These are phyloP conservation scores for Pristionchus entomophagus DNA, from an alignment of 2,888 invertebrate genomes.

Conservation along the genomic window DNA sequence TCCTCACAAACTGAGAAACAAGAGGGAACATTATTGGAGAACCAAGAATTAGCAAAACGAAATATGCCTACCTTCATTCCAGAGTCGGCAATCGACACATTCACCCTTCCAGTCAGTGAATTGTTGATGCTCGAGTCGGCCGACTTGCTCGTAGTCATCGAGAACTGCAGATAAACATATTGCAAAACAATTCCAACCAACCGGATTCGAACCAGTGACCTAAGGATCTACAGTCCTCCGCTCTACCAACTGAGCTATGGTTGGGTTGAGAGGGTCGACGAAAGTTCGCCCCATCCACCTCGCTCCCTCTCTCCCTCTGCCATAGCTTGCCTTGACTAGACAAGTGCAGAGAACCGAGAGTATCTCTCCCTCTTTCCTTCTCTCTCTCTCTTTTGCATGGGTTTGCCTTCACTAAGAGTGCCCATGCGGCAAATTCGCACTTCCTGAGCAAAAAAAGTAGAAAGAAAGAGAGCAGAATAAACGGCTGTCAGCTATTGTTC, in stretches of 20 bases:
- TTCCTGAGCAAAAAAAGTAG: constrained; percentile 35
- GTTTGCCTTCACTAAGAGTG: background rate
- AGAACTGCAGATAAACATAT: constrained; percentile 31
- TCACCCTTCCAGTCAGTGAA: constrained; percentile 39
- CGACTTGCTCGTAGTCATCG: constrained; percentile 9
- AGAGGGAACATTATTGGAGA: no score
- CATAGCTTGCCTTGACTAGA: no score
- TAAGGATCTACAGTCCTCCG: constrained; percentile 60
- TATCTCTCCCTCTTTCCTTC: background rate
- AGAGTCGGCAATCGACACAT: constrained; percentile 14
- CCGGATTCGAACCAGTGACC: constrained; percentile 50
- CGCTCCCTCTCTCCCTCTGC: constrained; percentile 11
- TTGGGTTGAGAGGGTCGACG: background rate
- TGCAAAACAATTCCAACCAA: constrained; percentile 47
- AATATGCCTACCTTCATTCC: constrained; percentile 19
- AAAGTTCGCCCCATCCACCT: background rate
- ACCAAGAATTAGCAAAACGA: no score
- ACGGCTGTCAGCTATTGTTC: background rate
- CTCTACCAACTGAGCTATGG: constrained; percentile 64
- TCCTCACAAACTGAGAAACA: no score
- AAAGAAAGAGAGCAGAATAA: background rate
- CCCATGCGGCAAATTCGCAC: constrained; percentile 44
- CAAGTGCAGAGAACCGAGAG: constrained; percentile 25
- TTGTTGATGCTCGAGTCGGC: background rate
- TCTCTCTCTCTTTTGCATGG: constrained; percentile 29